Base-by-base conservation (phyloP, 2,113 vertebrate species). In the Ictidomys tridecemlineatus region DNA sequence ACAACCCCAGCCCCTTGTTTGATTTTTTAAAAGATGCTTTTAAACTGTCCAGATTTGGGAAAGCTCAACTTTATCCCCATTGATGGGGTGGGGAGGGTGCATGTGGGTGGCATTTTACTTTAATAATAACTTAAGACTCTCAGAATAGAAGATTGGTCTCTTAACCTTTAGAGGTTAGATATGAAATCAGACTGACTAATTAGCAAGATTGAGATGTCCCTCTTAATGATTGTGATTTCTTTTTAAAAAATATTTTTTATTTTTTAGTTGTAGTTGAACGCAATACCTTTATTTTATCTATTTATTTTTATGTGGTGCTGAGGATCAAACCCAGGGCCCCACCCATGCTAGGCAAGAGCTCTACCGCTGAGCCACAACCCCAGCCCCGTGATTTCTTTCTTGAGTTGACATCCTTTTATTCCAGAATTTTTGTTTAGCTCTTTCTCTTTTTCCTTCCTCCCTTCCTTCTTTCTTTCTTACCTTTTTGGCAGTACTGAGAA, bases 181-280 rank as follows among this genome's bases (percentile, higher is more conserved):
- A 42, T 28, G 69, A 84, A 39, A 30, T 18, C 45, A 39, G 22
- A 17, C 28, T n/a, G 8, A 83, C 10, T 24, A 17, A 6, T 1
- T 20, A 4, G 11, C 8, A 42, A 77, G 51, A 70, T 0, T 18
- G n/a, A 45, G 26, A n/a, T 0, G 0, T 34, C n/a, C n/a, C n/a
- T n/a, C n/a, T n/a, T 34, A 11, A 67, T 17, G 76, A 61, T 0
- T 16, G 12, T 17, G 3, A 24, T 37, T 76, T 30, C 48, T 77
- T 34, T 94, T 8, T 17, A 1, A 1, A 45, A 45, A 9, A 45
- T 45, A 45, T 45, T 45, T 45, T 45, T 45, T 45, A 45, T 45
- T 45, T 45, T 45, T 45, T 45, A 45, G 45, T 45, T 45, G 45
- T 45, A 45, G 45, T 45, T 45, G 45, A 45, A 45, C 45, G 9